phyloP scores from a whole-genome alignment of 1,140 invertebrate species.

The Drosophila kurseongensis region DNA sequence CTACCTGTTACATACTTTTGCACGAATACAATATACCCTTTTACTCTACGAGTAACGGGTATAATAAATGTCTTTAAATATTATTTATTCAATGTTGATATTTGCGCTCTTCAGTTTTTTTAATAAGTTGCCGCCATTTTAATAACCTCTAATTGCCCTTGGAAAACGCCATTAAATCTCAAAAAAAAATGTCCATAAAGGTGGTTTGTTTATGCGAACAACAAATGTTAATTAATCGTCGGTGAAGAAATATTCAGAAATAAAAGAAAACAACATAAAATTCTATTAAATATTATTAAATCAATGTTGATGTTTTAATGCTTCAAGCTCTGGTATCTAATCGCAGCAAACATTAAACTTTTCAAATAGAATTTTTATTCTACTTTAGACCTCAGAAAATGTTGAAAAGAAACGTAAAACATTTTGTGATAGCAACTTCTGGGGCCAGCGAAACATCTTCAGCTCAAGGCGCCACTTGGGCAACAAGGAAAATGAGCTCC shows the following conservation, averaged over 20 bases:
- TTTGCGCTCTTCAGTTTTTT: too few species aligned
- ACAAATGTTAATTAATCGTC: too few species aligned
- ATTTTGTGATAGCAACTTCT: constrained; percentile 11
- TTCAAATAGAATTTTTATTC: not conserved
- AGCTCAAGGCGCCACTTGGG: constrained; percentile 26
- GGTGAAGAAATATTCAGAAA: too few species aligned
- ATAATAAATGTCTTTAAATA: too few species aligned
- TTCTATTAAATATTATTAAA: not conserved
- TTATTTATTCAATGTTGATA: too few species aligned
- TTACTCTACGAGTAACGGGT: too few species aligned
- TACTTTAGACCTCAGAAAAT: constrained; percentile 8
- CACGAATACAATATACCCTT: too few species aligned
- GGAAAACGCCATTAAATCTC: too few species aligned
- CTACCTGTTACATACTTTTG: too few species aligned
- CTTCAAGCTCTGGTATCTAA: not conserved
- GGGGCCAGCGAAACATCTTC: constrained; percentile 16
- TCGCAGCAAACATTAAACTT: not conserved
- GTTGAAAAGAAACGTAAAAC: constrained; percentile 3
- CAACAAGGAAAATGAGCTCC: constrained; percentile 23
- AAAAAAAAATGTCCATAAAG: not conserved
- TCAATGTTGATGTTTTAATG: not conserved
- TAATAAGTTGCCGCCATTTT: too few species aligned
- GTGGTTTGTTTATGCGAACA: not conserved
- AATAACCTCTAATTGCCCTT: too few species aligned
- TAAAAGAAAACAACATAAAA: too few species aligned